A percentile compares a stretch with the other conserved stretches of the same genome.
Evolutionary conservation across 2,113 vertebrate genomes (phyloP).

Genomic region (Pedetes capensis): DNA sequence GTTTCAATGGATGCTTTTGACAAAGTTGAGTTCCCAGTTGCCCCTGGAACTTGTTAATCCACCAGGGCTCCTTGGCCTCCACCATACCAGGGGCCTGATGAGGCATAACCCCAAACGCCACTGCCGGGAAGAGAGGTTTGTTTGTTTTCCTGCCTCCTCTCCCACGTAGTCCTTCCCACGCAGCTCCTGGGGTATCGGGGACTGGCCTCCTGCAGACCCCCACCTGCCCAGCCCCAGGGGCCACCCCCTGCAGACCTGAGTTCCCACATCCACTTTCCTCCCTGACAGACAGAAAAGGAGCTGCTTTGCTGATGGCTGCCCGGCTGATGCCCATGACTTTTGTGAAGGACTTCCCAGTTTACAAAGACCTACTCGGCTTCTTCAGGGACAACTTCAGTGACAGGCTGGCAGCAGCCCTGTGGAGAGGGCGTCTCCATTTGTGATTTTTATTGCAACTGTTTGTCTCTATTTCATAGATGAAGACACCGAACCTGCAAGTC

Average conservation of each 20-base stretch:
- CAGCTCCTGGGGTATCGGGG: neutral
- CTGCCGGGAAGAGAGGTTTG: neutral
- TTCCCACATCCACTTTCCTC: neutral
- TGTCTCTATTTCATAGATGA: neutral
- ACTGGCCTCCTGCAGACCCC: neutral
- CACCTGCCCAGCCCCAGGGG: neutral
- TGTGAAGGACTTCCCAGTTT: neutral
- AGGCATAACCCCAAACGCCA: neutral
- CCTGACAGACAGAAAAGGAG: neutral
- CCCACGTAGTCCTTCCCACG: neutral
- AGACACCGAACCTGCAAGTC: neutral
- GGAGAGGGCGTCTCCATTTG: neutral
- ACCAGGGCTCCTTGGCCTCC: neutral
- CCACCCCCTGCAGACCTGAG: neutral
- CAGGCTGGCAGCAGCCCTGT: neutral
- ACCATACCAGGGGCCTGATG: neutral
- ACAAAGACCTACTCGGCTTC: neutral
- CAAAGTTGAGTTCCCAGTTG: slow-evolving; percentile 16
- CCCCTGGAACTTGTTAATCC: neutral
- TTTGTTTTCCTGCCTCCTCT: neutral
- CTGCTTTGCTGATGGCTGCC: neutral
- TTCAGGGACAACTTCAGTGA: neutral
- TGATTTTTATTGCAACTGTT: neutral
- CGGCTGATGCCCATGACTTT: neutral
- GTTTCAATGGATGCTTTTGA: slow-evolving; percentile 44